A percentile compares a stretch with the other conserved stretches of the same genome.
These are phyloP conservation scores for Nautilus pompilius DNA, from an alignment of 1,140 invertebrate genomes.

Conservation along the genomic window DNA sequence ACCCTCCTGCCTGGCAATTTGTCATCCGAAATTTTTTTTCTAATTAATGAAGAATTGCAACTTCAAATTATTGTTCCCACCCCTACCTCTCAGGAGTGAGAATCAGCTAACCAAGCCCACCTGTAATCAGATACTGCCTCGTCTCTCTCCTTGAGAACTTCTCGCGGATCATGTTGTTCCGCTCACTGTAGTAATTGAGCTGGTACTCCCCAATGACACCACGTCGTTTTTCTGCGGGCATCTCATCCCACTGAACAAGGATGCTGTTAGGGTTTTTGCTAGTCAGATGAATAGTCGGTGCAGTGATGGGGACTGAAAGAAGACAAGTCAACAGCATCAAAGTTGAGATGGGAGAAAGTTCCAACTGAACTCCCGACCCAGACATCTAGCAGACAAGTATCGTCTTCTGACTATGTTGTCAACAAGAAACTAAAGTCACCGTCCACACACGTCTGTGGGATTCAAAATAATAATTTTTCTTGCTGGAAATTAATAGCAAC, in stretches of 20 bases:
- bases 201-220: slow-evolving; percentile 64
- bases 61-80: too few relatives aligned
- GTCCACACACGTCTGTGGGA: slow-evolving; percentile 18
- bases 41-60: too few relatives aligned
- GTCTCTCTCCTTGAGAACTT: not conserved
- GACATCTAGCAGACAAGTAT: too few relatives aligned
- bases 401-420: too few relatives aligned
- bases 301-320: slow-evolving; percentile 61
- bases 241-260: slow-evolving; percentile 62
- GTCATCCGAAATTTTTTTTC: too few relatives aligned
- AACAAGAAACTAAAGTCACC: too few relatives aligned
- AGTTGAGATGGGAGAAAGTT: not conserved
- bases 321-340: too few relatives aligned
- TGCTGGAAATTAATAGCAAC: too few relatives aligned
- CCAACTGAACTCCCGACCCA: too few relatives aligned
- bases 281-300: slow-evolving; percentile 60
- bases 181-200: slow-evolving; percentile 63
- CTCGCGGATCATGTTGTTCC: slow-evolving; percentile 30
- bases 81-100: too few relatives aligned
- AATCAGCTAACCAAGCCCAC: slow-evolving; percentile 51
- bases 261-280: slow-evolving; percentile 59
- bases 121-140: slow-evolving; percentile 56
- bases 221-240: slow-evolving; percentile 61
- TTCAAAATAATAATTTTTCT: too few relatives aligned
- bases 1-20: too few relatives aligned